Conservation (phyloP, 1,140 invertebrate species). For the Zaprionus capensis region DNA sequence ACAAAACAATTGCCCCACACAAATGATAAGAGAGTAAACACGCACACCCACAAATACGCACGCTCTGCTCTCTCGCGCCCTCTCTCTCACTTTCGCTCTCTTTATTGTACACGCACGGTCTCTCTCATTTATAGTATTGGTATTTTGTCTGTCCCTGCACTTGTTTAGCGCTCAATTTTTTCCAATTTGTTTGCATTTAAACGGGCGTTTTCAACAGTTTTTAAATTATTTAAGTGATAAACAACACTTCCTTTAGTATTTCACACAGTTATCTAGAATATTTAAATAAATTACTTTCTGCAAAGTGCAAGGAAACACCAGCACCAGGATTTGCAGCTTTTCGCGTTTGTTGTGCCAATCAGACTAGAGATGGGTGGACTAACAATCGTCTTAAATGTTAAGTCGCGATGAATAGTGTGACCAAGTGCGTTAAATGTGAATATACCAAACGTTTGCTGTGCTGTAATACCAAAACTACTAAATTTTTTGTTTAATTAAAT, state of each 20-base stretch:
- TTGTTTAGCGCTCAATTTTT: slow-evolving; percentile 48
- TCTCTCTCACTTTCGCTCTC: slow-evolving; percentile 19
- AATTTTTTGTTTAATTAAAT: not conserved
- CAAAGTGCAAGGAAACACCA: slow-evolving; percentile 44
- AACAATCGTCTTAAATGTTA: slow-evolving; percentile 5
- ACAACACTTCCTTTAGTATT: not conserved
- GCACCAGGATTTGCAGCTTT: slow-evolving; percentile 62
- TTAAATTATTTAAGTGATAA: not conserved
- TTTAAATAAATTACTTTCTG: slow-evolving; percentile 53
- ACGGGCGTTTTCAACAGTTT: not conserved
- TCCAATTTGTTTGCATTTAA: slow-evolving; percentile 6
- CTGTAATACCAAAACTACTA: not conserved
- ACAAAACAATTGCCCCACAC: slow-evolving; percentile 67
- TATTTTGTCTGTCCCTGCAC: slow-evolving; percentile 60
- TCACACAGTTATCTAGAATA: slow-evolving; percentile 9
- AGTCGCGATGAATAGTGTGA: slow-evolving; percentile 23
- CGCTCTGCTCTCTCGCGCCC: slow-evolving; percentile 2
- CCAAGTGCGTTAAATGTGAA: not conserved
- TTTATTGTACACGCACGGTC: slow-evolving; percentile 28
- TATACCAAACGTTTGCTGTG: not conserved
- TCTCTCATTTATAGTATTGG: slow-evolving; percentile 64
- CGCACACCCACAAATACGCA: slow-evolving; percentile 30
- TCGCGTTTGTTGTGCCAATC: slow-evolving; percentile 71
- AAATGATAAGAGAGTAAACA: slow-evolving; percentile 61
- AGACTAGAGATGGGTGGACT: slow-evolving; percentile 29